phyloP scores from a whole-genome alignment of 2,888 invertebrate species.

The Eueremaeus valkanovi region DNA sequence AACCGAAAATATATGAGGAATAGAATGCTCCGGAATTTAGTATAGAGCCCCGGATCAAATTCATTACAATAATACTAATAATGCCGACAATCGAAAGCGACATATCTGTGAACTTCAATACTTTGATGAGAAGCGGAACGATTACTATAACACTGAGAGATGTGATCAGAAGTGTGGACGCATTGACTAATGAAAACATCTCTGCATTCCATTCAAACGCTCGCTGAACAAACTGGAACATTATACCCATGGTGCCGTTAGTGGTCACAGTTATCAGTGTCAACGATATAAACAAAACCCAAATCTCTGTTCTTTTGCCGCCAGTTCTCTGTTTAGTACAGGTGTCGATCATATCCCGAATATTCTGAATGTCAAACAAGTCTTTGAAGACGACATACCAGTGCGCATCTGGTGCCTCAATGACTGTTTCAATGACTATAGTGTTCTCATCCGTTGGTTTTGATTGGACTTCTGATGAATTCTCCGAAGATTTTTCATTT shows the following conservation, averaged over 20 bases:
- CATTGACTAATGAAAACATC: constrained; percentile 1
- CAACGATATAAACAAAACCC: constrained; percentile 29
- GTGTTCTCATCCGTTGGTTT: too few species aligned
- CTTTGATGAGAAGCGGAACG: constrained; percentile 17
- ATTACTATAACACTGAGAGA: constrained; percentile 27
- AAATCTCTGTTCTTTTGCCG: constrained; percentile 19
- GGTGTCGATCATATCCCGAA: not conserved
- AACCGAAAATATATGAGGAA: constrained; percentile 31
- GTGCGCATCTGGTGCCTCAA: not conserved
- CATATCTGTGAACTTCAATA: constrained; percentile 7
- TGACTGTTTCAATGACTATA: too few species aligned
- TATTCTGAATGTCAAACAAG: constrained; percentile 9
- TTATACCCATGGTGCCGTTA: not conserved
- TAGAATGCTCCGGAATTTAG: constrained; percentile 15
- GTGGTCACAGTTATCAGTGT: constrained; percentile 16
- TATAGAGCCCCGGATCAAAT: constrained; percentile 32
- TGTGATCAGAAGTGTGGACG: not conserved
- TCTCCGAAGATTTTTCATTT: not conserved
- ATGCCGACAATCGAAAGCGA: constrained; percentile 23
- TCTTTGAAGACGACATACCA: constrained; percentile 21
- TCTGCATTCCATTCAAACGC: constrained; percentile 34
- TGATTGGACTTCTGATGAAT: not conserved
- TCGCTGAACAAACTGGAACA: constrained; percentile 38
- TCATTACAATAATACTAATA: not conserved
- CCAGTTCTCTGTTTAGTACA: not conserved